A percentile compares a stretch with the other conserved stretches of the same genome.
Conservation (phyloP, 2,888 invertebrate genomes). For the Rhagium mordax region DNA sequence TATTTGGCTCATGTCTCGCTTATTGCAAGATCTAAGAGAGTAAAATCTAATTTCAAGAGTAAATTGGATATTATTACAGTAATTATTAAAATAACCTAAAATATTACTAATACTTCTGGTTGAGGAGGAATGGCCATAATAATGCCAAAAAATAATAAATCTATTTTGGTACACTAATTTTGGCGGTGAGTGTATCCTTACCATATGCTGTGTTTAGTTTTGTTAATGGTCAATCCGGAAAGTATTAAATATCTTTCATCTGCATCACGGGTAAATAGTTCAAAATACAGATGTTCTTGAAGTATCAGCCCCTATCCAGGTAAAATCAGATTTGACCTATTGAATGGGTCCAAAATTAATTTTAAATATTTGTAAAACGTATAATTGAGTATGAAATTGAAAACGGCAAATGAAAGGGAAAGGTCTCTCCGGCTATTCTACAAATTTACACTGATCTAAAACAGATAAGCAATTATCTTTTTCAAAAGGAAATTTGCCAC, state of each 20-base stretch:
- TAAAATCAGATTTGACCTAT: neutral
- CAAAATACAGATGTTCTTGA: slow-evolving; percentile 1
- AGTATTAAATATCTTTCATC: neutral
- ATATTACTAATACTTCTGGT: no score
- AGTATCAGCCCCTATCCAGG: neutral
- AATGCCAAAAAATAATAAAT: no score
- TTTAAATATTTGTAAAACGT: slow-evolving; percentile 1
- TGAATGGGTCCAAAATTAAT: neutral
- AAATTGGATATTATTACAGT: no score
- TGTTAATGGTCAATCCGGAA: neutral
- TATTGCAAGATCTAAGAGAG: no score
- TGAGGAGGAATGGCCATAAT: no score
- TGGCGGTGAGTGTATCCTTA: neutral
- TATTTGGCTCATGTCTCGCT: no score
- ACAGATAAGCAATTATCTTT: neutral
- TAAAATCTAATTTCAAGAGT: no score
- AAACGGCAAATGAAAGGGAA: slow-evolving; percentile 5
- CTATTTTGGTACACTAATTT: no score
- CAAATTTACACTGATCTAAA: neutral
- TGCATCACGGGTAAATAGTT: slow-evolving; percentile 1
- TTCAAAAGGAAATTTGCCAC: neutral
- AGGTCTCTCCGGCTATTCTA: neutral
- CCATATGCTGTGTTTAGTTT: neutral
- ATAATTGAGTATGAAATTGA: neutral
- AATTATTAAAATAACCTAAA: no score